A percentile compares a stretch with the other conserved stretches of the same genome.
phyloP scores from a whole-genome alignment of 2,888 invertebrate species.

The Eupithecia tripunctaria region DNA sequence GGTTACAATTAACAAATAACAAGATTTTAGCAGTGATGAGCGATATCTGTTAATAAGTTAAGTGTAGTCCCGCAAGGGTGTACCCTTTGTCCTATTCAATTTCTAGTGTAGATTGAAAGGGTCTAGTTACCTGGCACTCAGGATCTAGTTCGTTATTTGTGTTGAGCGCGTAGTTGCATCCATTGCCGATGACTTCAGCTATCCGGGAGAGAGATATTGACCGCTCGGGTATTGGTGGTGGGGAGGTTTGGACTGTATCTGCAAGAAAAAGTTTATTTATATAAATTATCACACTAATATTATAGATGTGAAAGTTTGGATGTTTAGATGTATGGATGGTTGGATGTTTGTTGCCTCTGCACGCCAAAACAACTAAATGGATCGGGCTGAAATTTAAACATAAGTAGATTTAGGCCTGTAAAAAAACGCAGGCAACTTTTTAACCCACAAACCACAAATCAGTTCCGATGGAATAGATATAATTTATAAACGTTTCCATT shows the following conservation, averaged over 20 bases:
- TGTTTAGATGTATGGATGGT: no score
- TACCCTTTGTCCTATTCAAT: neutral
- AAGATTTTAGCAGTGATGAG: neutral
- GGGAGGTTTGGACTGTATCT: slow-evolving; percentile 64
- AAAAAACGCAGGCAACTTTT: no score
- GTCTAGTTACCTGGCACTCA: slow-evolving; percentile 80
- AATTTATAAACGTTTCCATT: no score
- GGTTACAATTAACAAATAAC: neutral
- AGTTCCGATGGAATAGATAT: no score
- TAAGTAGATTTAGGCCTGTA: no score
- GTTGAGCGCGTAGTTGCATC: slow-evolving; percentile 66
- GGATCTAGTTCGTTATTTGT: slow-evolving; percentile 73
- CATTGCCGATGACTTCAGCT: slow-evolving; percentile 67
- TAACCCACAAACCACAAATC: no score
- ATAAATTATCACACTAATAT: no score
- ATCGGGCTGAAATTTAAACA: no score
- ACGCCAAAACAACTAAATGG: no score
- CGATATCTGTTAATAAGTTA: neutral
- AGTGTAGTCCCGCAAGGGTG: neutral
- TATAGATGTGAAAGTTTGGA: no score
- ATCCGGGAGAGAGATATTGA: slow-evolving; percentile 58
- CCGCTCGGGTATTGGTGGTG: slow-evolving; percentile 53
- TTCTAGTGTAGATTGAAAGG: neutral
- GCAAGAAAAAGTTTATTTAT: slow-evolving; percentile 9
- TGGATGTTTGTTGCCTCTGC: no score